Evolutionary conservation across 2,888 invertebrate genomes (phyloP), one percentile per base, ranked within the genome.

Genomic region (Caenorhabditis becei): DNA sequence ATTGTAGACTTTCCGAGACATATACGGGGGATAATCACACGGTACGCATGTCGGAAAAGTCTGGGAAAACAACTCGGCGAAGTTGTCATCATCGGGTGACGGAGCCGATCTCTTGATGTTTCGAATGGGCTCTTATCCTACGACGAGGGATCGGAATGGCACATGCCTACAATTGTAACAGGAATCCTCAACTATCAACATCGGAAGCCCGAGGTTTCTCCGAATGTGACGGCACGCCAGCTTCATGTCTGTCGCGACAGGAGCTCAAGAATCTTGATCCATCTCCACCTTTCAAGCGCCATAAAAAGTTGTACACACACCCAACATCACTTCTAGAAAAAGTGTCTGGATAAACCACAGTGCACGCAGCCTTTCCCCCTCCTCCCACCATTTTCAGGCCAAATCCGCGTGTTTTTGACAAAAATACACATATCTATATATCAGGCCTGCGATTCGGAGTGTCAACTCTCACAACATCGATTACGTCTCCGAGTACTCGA

Each of bases 391-490:
- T 63, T 53, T 10, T 41, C 20, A 26, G n/a, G 41, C 35, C 32
- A 10, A 51, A 58, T 54, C 24, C 20, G 18, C 14, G 44, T n/a
- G 61, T 61, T 61, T 59, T 59, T 18, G 58, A 35, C 32, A 35
- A 14, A 26, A 11, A 37, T 26, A 14, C 8, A 41, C 14, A 14
- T 41, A 11, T 14, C 7, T 5, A 20, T 37, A 37, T 58, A 5
- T n/a, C n/a, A n/a, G 20, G 41, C 41, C 56, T 11, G 16, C 26
- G 35, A 56, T 26, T 26, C 20, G n/a, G n/a, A n/a, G n/a, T 26
- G n/a, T 71, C 63, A 70, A 65, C 65, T 58, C 37, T 41, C 24
- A 56, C 37, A 62, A 71, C 72, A 35, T 74, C 65, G 63, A 72
- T 63, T 56, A 65, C 56, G 47, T 20, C 37, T 63, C 58, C 51